Conservation (phyloP, 2,113 vertebrate genomes). For the Saguinus midas region DNA sequence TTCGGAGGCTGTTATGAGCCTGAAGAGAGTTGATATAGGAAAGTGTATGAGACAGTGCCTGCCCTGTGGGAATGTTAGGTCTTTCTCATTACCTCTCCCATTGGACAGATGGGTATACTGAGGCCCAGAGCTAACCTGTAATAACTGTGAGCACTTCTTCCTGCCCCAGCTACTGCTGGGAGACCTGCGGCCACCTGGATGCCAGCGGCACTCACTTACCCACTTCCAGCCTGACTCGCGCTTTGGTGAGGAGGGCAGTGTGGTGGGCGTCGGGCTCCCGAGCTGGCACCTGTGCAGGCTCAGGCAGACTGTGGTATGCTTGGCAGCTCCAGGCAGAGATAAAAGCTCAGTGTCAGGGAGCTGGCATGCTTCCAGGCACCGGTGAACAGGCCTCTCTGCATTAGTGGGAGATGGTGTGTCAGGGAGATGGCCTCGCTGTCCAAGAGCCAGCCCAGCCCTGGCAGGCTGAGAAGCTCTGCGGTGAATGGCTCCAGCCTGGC, state of each 20-base stretch:
- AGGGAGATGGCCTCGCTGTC: not conserved
- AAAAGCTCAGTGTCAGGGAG: not conserved
- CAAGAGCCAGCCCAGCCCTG: not conserved
- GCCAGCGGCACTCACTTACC: accelerated
- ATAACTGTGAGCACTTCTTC: not conserved
- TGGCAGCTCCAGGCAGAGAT: slow-evolving; percentile 29
- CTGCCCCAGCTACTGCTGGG: not conserved
- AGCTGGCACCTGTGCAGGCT: not conserved
- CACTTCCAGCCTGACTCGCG: not conserved
- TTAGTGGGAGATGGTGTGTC: not conserved
- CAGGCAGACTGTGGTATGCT: not conserved
- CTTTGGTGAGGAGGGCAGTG: not conserved
- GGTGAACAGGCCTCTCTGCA: not conserved
- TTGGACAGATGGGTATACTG: not conserved
- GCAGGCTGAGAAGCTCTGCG: not conserved
- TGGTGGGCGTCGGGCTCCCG: not conserved
- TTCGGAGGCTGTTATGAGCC: accelerated
- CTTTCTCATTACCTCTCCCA: not conserved
- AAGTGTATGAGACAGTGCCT: accelerated
- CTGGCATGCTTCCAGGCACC: not conserved
- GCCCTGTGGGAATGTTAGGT: accelerated
- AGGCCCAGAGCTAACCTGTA: not conserved
- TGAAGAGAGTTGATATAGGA: accelerated
- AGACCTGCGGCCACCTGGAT: not conserved
- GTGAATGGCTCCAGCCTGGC: not conserved